Percentiles rank a stretch among this genome's conserved stretches.
Evolutionary conservation across 2,888 invertebrate species (phyloP).

Genomic region (Sceliomorpha sp.): DNA sequence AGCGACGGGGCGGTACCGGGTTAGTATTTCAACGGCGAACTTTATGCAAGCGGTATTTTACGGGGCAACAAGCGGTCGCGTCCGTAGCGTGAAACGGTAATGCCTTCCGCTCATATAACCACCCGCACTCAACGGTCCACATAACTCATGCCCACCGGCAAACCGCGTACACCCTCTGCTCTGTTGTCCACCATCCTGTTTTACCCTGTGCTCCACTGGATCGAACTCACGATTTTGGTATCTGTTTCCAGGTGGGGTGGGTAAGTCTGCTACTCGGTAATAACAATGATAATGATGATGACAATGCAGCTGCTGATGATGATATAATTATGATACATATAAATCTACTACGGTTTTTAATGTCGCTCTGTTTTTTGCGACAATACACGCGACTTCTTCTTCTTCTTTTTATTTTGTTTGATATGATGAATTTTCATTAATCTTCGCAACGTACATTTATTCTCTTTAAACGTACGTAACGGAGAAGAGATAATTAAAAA

Average conservation of each 20-base stretch:
- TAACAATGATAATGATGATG: too few relatives aligned
- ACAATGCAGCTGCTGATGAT: neutral
- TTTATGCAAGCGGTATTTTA: slow-evolving; percentile 69
- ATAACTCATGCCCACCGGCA: slow-evolving; percentile 64
- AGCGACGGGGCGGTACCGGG: slow-evolving; percentile 31
- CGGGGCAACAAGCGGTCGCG: slow-evolving; percentile 68
- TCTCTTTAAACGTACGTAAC: too few relatives aligned
- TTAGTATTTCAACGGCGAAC: slow-evolving; percentile 63
- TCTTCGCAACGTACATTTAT: too few relatives aligned
- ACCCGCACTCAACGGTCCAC: slow-evolving; percentile 61
- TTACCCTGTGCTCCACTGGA: slow-evolving; percentile 11
- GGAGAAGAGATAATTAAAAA: too few relatives aligned
- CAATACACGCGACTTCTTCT: too few relatives aligned
- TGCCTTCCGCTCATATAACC: slow-evolving; percentile 70
- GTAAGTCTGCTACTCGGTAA: too few relatives aligned
- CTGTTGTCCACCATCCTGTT: slow-evolving; percentile 29
- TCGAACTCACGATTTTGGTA: slow-evolving; percentile 10
- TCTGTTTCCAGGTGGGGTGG: slow-evolving; percentile 10
- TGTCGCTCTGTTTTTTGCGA: too few relatives aligned
- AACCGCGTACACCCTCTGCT: slow-evolving; percentile 41
- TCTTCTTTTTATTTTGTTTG: too few relatives aligned
- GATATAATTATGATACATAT: too few relatives aligned
- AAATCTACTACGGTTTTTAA: too few relatives aligned
- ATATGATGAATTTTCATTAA: too few relatives aligned
- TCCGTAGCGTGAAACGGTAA: slow-evolving; percentile 68